Percentiles rank a stretch among this genome's conserved stretches.
These are phyloP conservation scores for Austrofundulus limnaeus DNA, from an alignment of 2,113 vertebrate genomes.

Conservation along the genomic window DNA sequence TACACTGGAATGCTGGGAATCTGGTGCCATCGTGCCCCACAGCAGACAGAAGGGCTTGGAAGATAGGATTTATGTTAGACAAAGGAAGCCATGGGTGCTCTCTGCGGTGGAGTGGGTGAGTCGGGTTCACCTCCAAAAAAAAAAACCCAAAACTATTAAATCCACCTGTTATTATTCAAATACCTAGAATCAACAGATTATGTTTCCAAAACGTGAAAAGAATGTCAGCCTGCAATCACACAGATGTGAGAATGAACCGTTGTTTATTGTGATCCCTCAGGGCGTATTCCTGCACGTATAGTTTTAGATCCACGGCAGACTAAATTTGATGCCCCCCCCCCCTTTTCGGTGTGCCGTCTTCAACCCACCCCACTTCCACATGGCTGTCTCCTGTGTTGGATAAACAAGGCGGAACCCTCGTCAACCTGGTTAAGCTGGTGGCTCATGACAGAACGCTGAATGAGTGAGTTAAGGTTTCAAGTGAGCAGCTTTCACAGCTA, in stretches of 20 bases:
- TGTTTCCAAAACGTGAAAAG: conserved; percentile 46
- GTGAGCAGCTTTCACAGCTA: conserved; percentile 81
- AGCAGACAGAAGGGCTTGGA: conserved; percentile 40
- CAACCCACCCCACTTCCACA: conserved; percentile 37
- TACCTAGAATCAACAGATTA: conserved; percentile 63
- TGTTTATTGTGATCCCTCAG: conserved; percentile 55
- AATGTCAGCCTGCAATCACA: conserved; percentile 50
- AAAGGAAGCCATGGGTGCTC: conserved; percentile 36
- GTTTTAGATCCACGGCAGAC: conserved; percentile 42
- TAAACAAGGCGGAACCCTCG: conserved; percentile 76
- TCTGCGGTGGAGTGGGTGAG: conserved; percentile 45
- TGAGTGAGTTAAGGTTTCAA: conserved; percentile 80
- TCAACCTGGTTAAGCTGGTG: conserved; percentile 68
- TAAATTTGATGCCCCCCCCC: conserved; percentile 51
- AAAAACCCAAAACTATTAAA: conserved; percentile 50
- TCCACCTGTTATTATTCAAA: conserved; percentile 69
- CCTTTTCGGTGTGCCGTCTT: not conserved
- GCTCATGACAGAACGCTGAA: conserved; percentile 76
- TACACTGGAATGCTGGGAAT: conserved; percentile 58
- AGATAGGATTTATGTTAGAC: conserved; percentile 37
- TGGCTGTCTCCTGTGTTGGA: conserved; percentile 60
- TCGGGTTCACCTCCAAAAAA: conserved; percentile 59
- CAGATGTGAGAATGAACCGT: conserved; percentile 56
- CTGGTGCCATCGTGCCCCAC: conserved; percentile 20
- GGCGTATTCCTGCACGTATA: conserved; percentile 39